These are phyloP conservation scores for Holacanthus passer DNA, from an alignment of 2,113 vertebrate species.

Conservation along the genomic window DNA sequence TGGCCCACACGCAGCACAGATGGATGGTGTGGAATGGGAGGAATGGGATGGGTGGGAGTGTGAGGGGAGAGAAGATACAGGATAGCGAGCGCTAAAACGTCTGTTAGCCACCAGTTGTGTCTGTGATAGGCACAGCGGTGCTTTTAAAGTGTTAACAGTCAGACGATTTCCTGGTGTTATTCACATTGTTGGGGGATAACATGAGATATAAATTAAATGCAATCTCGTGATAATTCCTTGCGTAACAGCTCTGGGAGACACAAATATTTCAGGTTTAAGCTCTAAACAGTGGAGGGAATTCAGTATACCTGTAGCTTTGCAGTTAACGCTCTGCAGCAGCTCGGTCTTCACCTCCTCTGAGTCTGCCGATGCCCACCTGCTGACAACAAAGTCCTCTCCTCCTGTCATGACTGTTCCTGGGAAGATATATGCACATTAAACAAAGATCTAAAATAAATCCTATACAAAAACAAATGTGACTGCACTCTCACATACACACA, in stretches of 20 bases:
- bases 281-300: background rate
- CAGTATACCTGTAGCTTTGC: slow-evolving; percentile 70
- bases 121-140: background rate
- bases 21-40: slow-evolving; percentile 18
- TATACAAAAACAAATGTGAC: slow-evolving; percentile 13
- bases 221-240: slow-evolving; percentile 10
- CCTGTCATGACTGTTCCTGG: slow-evolving; percentile 70
- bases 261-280: slow-evolving; percentile 8
- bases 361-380: slow-evolving; percentile 40
- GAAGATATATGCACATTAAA: slow-evolving; percentile 52
- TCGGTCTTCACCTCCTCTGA: slow-evolving; percentile 63
- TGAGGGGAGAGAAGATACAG: background rate
- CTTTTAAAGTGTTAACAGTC: slow-evolving; percentile 2
- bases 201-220: slow-evolving; percentile 8
- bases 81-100: slow-evolving; percentile 28
- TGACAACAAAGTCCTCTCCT: slow-evolving; percentile 72
- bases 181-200: background rate
- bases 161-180: background rate
- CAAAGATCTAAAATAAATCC: slow-evolving; percentile 22
- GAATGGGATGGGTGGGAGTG: background rate
- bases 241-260: background rate
- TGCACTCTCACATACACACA: slow-evolving; percentile 17
- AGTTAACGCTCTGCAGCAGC: slow-evolving; percentile 59
- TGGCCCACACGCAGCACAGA: slow-evolving; percentile 39
- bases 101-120: slow-evolving; percentile 7